Evolutionary conservation across 2,888 invertebrate genomes (phyloP).

Genomic region (Gymnosoma rotundatum): DNA sequence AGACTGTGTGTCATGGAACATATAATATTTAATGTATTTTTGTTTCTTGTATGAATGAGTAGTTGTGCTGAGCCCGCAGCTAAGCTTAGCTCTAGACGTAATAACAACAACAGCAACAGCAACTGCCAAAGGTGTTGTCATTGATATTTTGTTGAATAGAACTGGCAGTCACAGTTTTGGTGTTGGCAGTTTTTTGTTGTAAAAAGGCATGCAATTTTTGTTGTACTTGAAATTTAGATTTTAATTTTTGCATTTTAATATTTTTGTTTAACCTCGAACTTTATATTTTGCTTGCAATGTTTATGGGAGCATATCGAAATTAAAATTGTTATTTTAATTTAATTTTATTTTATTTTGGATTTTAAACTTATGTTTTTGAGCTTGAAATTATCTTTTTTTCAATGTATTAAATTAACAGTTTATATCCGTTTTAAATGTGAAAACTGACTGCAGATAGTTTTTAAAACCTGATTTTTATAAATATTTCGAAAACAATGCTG

Average conservation of each 20-base stretch:
- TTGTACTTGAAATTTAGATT: conserved; percentile 61
- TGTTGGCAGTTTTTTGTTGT: conserved; percentile 47
- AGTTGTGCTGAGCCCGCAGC: neutral
- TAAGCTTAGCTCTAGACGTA: conserved; percentile 3
- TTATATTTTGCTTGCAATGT: conserved; percentile 72
- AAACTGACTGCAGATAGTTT: conserved; percentile 28
- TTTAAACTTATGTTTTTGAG: conserved; percentile 44
- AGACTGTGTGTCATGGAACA: conserved; percentile 21
- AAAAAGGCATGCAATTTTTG: conserved; percentile 54
- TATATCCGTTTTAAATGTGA: conserved; percentile 55
- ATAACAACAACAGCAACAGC: neutral
- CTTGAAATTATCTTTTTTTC: conserved; percentile 44
- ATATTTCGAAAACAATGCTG: no score
- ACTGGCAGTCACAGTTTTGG: conserved; percentile 35
- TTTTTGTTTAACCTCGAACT: conserved; percentile 73
- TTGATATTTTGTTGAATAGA: conserved; percentile 61
- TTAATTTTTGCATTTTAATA: conserved; percentile 35
- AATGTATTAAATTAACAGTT: conserved; percentile 37
- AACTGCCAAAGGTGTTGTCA: conserved; percentile 67
- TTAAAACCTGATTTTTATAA: neutral
- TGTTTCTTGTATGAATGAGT: neutral
- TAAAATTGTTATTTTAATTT: conserved; percentile 57
- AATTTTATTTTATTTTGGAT: conserved; percentile 14
- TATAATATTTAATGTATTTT: conserved; percentile 14
- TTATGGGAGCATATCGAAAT: conserved; percentile 73